Evolutionary conservation across 2,888 invertebrate genomes (phyloP), one percentile per base, ranked within the genome.

Genomic region (Asteroscopus sphinx): DNA sequence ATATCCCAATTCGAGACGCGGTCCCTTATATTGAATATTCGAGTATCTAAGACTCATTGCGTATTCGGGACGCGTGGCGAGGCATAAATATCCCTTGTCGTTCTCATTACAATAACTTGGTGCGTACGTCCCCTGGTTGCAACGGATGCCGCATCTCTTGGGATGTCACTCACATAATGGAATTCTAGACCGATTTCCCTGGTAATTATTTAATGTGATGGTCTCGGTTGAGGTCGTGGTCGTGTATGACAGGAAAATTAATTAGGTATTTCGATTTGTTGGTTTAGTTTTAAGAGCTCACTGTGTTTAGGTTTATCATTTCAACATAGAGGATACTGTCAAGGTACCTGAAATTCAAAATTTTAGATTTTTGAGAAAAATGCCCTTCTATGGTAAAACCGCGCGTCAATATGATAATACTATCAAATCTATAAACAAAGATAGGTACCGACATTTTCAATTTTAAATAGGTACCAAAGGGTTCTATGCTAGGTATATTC

Each of bases 11-110:
- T 69, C 63, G 66, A 59, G 42, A 26, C 35, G 41, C 28, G 51
- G 63, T 70, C 71, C 77, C 76, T 68, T 75, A 72, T 74, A 76
- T 74, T 74, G 76, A 75, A 76, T 74, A 75, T 80, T 74, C 75
- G 76, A 73, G 68, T 71, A 77, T 67, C 58, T 54, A 35, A 69
- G 70, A 64, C 84, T 91, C 90, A 91, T 93, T 92, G 80, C 61
- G 83, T 92, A 93, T 93, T 92, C 93, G 80, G 88, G 85, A 79
- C 82, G 91, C 92, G 84, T 91, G 89, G 84, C 69, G 65, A 66
- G 88, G 90, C 93, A 93, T 93, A 94, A 94, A 93, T 93, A 94
- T 93, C 92, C 80, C 89, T 87, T 89, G 91, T 90, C 92, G 88
- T 82, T 76, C 91, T 92, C 92, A 92, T 93, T 93, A 93, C 91